A percentile compares a stretch with the other conserved stretches of the same genome.
Evolutionary conservation across 2,888 invertebrate species (phyloP).

Genomic region (Eupithecia abbreviata): DNA sequence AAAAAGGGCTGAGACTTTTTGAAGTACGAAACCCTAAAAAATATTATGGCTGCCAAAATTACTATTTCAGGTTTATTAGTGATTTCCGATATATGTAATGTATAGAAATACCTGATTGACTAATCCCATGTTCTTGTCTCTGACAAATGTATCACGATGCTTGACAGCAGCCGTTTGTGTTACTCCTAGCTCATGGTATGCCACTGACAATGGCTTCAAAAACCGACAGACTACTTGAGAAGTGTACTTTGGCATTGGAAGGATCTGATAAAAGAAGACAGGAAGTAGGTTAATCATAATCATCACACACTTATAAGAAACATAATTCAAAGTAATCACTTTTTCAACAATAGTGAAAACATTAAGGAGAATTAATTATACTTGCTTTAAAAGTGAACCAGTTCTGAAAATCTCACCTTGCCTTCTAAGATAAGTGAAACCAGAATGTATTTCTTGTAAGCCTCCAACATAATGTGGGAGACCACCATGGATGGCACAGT

Average conservation of each 20-base stretch:
- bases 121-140: conserved; percentile 91
- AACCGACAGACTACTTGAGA: conserved; percentile 94
- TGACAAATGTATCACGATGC: conserved; percentile 90
- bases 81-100: not conserved
- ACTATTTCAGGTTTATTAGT: not conserved
- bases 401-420: conserved; percentile 85
- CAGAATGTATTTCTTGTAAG: conserved; percentile 97
- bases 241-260: conserved; percentile 93
- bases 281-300: not conserved
- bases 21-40: not conserved
- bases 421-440: conserved; percentile 96
- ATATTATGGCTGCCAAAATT: not conserved
- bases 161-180: conserved; percentile 92
- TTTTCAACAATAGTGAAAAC: not conserved
- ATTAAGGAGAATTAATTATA: not conserved
- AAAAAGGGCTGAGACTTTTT: too few relatives aligned
- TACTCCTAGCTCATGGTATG: conserved; percentile 94
- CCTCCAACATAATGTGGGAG: conserved; percentile 98
- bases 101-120: conserved; percentile 86
- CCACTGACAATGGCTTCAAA: conserved; percentile 92
- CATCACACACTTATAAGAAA: not conserved
- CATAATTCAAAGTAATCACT: not conserved
- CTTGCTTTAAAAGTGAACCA: not conserved
- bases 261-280: conserved; percentile 67
- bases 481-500: conserved; percentile 97